These are phyloP conservation scores for Zosterops borbonicus DNA, from an alignment of 2,113 vertebrate genomes.

Conservation along the genomic window DNA sequence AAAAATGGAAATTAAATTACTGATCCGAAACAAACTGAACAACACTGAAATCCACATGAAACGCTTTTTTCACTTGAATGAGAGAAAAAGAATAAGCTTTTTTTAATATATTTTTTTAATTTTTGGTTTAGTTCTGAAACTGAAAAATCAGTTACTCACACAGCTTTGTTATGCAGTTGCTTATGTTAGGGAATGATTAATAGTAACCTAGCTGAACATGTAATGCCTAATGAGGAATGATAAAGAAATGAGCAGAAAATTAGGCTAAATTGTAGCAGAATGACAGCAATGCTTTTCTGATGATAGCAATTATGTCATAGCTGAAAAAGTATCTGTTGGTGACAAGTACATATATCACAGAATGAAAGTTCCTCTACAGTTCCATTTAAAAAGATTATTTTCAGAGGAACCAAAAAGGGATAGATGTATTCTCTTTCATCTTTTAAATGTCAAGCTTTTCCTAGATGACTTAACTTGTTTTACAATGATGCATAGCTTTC, in stretches of 20 bases:
- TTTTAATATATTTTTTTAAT: background rate
- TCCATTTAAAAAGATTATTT: background rate
- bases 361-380: background rate
- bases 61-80: background rate
- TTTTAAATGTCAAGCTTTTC: background rate
- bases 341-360: background rate
- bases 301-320: background rate
- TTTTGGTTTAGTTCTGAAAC: background rate
- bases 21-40: background rate
- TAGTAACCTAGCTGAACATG: background rate
- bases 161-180: background rate
- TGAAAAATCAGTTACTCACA: conserved; percentile 3
- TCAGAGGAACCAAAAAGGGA: background rate
- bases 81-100: background rate
- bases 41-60: background rate
- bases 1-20: background rate
- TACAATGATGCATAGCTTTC: background rate
- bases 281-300: background rate
- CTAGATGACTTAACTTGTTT: background rate
- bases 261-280: background rate
- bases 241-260: conserved; percentile 32
- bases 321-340: background rate
- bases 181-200: conserved; percentile 1
- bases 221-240: background rate
- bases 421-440: background rate